Percentiles rank a stretch among this genome's conserved stretches.
Conservation (phyloP, 53 echinoderm and acorn worm species). For the Hippasteria phrygiana region DNA sequence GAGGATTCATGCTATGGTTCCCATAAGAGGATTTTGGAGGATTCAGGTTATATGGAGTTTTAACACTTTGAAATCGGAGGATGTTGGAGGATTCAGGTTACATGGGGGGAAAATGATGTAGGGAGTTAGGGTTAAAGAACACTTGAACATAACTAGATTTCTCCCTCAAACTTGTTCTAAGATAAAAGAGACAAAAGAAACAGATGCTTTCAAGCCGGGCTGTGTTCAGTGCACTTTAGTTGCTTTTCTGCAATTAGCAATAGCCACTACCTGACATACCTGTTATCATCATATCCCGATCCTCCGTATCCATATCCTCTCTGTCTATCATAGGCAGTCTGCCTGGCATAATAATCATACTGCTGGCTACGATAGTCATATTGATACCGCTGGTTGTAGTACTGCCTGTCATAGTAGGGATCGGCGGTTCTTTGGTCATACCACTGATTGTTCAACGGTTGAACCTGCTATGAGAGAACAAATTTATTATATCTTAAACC, state of each 20-base stretch:
- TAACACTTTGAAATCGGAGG: too few species aligned
- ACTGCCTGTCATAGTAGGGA: slow-evolving; percentile 44
- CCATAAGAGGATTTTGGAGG: too few species aligned
- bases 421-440: slow-evolving; percentile 12
- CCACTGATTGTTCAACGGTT: slow-evolving; percentile 37
- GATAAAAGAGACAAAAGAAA: too few species aligned
- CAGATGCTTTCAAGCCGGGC: too few species aligned
- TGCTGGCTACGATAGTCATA: slow-evolving; percentile 40
- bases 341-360: slow-evolving; percentile 52
- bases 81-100: too few species aligned
- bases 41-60: too few species aligned
- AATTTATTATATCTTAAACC: too few species aligned
- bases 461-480: neutral
- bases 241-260: neutral
- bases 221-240: neutral
- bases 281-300: slow-evolving; percentile 20
- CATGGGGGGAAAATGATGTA: too few species aligned
- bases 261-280: neutral
- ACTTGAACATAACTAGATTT: too few species aligned
- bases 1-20: too few species aligned
- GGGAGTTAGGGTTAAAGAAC: too few species aligned
- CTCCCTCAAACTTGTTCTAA: too few species aligned
- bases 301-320: slow-evolving; percentile 24
- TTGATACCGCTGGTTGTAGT: slow-evolving; percentile 21
- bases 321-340: slow-evolving; percentile 38